phyloP scores from a whole-genome alignment of 2,888 invertebrate species.

The Lamellibrachia columna region DNA sequence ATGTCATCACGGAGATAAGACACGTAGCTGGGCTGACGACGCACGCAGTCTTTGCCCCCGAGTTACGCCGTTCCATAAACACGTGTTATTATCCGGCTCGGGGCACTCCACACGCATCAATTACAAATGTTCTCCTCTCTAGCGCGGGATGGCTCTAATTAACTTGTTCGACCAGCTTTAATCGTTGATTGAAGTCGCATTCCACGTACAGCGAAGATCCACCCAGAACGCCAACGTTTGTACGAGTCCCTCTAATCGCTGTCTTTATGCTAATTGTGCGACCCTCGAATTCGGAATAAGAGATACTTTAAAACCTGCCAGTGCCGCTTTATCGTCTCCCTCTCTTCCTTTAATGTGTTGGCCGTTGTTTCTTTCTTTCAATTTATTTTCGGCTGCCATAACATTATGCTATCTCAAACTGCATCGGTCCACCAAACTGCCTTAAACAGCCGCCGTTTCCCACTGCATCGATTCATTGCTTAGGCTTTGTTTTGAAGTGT shows the following conservation, averaged over 20 bases:
- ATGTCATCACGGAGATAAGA: neutral
- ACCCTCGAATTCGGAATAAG: neutral
- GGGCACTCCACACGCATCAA: neutral
- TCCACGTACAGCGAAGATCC: conserved; percentile 11
- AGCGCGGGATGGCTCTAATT: neutral
- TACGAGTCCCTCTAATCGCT: neutral
- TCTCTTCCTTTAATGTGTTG: neutral
- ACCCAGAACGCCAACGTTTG: neutral
- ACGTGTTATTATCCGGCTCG: neutral
- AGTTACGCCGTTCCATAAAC: neutral
- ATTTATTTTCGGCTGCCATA: neutral
- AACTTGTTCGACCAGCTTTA: neutral
- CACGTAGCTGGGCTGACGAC: neutral
- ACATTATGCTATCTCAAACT: conserved; percentile 9
- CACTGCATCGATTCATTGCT: neutral
- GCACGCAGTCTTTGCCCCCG: neutral
- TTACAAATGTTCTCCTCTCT: neutral
- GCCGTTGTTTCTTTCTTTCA: neutral
- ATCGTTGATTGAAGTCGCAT: conserved; percentile 5
- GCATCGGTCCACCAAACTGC: neutral
- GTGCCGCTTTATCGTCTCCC: neutral
- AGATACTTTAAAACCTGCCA: neutral
- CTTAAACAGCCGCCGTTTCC: neutral
- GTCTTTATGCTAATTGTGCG: neutral
- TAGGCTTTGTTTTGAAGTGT: neutral